Conservation (phyloP, 2,888 invertebrate species). For the Apodemia zela region DNA sequence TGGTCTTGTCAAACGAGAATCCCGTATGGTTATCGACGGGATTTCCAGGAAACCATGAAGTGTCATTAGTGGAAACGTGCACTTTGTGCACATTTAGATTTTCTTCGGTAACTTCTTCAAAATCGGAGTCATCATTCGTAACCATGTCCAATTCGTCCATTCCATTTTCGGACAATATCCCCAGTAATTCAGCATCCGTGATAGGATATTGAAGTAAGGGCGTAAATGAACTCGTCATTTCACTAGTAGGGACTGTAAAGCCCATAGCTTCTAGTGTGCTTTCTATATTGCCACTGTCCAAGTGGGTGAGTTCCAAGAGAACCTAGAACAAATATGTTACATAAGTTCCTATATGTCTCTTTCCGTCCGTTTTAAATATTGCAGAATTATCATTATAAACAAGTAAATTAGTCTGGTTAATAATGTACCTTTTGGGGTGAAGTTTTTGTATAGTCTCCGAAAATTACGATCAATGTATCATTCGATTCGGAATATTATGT, state of each 20-base stretch:
- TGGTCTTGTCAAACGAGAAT: neutral
- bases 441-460: too few relatives aligned
- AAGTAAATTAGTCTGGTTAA: neutral
- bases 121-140: slow-evolving; percentile 17
- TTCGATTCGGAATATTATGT: too few relatives aligned
- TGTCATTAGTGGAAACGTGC: slow-evolving; percentile 19
- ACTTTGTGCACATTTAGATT: slow-evolving; percentile 18
- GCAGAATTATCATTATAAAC: slow-evolving; percentile 8
- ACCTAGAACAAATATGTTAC: slow-evolving; percentile 2
- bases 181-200: slow-evolving; percentile 22
- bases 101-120: slow-evolving; percentile 20
- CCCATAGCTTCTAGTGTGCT: slow-evolving; percentile 17
- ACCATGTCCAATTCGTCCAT: slow-evolving; percentile 20
- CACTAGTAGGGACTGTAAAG: slow-evolving; percentile 18
- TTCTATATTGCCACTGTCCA: slow-evolving; percentile 1
- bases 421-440: too few relatives aligned
- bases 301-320: neutral
- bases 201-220: slow-evolving; percentile 22
- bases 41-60: slow-evolving; percentile 21
- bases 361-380: slow-evolving; percentile 4
- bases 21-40: slow-evolving; percentile 10
- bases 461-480: too few relatives aligned
- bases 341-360: neutral
- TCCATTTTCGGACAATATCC: slow-evolving; percentile 23
- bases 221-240: slow-evolving; percentile 19